Conservation (phyloP, 2,888 invertebrate genomes). For the Anthrax anthrax region DNA sequence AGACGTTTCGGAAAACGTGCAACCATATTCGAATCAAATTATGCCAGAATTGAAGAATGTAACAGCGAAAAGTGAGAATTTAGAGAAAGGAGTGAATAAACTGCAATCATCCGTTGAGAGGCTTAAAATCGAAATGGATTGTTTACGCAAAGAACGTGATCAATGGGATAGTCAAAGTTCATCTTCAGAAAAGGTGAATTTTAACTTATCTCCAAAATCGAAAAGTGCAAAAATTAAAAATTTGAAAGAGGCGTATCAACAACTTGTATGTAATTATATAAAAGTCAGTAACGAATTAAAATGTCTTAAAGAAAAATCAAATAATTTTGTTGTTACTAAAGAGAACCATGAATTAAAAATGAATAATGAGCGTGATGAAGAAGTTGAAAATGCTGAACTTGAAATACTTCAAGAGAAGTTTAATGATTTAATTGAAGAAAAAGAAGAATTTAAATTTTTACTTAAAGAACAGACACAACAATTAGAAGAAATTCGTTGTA, state of each 20-base stretch:
- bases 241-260: conserved; percentile 27
- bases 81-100: not conserved
- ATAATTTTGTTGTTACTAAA: not conserved
- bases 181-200: not conserved
- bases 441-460: conserved; percentile 24
- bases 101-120: conserved; percentile 8
- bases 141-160: conserved; percentile 8
- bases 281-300: conserved; percentile 28
- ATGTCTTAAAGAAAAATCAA: conserved; percentile 12
- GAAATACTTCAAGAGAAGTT: conserved; percentile 6
- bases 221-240: conserved; percentile 19
- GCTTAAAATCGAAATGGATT: conserved; percentile 9
- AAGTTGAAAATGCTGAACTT: conserved; percentile 6
- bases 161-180: not conserved
- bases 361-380: not conserved
- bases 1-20: not conserved
- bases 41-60: not conserved
- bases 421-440: conserved; percentile 21
- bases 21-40: not conserved
- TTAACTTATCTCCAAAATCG: conserved; percentile 12
- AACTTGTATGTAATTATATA: conserved; percentile 23
- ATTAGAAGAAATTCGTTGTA: conserved; percentile 24
- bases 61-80: not conserved
- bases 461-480: conserved; percentile 27
- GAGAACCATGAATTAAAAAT: not conserved